Evolutionary conservation across 2,797 vertebrate genomes (phyloP).

Genomic region (Knipowitschia caucasica): DNA sequence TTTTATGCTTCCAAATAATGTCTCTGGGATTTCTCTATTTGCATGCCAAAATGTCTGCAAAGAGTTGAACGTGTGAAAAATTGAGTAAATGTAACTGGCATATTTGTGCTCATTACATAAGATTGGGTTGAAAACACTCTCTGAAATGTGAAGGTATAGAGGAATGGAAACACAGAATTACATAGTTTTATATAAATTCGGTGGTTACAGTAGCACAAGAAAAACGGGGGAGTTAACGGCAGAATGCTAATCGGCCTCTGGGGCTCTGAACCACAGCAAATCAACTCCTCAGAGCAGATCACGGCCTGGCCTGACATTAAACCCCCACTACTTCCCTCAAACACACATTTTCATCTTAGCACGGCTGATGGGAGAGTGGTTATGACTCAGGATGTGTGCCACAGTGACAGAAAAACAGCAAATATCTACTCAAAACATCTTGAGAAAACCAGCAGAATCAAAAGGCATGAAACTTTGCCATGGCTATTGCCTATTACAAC

Average conservation of each 20-base stretch:
- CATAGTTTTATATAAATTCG: constrained; percentile 14
- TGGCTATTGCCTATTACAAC: constrained; percentile 23
- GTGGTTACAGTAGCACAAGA: constrained; percentile 57
- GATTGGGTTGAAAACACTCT: constrained; percentile 39
- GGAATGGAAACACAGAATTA: constrained; percentile 21
- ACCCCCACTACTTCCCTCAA: constrained; percentile 40
- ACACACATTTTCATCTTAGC: constrained; percentile 62
- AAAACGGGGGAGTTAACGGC: constrained; percentile 50
- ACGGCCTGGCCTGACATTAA: constrained; percentile 67
- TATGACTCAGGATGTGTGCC: constrained; percentile 19
- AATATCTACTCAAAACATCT: constrained; percentile 7
- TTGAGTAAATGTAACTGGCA: constrained; percentile 42
- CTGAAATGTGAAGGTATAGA: constrained; percentile 30
- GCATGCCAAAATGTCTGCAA: background rate
- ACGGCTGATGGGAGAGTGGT: constrained; percentile 39
- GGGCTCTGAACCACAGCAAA: constrained; percentile 66
- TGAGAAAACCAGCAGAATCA: constrained; percentile 11
- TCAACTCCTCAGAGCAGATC: constrained; percentile 71
- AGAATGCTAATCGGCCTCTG: constrained; percentile 69
- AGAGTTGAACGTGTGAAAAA: constrained; percentile 15
- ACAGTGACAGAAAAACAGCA: constrained; percentile 27
- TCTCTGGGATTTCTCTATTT: background rate
- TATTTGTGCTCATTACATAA: constrained; percentile 56
- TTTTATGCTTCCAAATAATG: too few species aligned
- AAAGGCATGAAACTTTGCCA: constrained; percentile 26